phyloP scores from a whole-genome alignment of 1,140 invertebrate genomes.

The Amyelois transitella region DNA sequence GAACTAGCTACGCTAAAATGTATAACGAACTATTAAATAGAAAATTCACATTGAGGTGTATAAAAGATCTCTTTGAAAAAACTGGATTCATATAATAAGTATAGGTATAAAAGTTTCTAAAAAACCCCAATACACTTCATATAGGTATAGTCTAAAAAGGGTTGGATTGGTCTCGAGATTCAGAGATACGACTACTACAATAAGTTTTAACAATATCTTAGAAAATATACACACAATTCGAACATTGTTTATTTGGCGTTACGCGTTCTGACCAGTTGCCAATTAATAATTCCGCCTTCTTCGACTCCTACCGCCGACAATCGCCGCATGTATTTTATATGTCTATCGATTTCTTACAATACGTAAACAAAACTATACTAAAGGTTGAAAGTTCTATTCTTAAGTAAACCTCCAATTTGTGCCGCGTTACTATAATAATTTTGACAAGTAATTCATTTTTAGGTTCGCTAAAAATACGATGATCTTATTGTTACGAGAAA shows the following conservation, averaged over 20 bases:
- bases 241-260: conserved; percentile 34
- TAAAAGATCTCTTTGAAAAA: conserved; percentile 62
- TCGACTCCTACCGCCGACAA: not conserved
- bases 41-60: conserved; percentile 61
- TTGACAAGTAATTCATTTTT: no score
- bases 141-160: conserved; percentile 60
- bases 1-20: conserved; percentile 44
- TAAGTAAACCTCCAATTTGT: no score
- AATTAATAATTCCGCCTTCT: not conserved
- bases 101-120: conserved; percentile 65
- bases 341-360: not conserved
- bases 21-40: conserved; percentile 54
- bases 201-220: conserved; percentile 64
- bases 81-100: conserved; percentile 58
- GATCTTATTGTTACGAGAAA: no score
- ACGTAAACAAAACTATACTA: no score
- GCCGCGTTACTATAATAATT: no score
- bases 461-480: not conserved
- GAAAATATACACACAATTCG: conserved; percentile 59
- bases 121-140: conserved; percentile 58
- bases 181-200: conserved; percentile 59
- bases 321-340: not conserved
- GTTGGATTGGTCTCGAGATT: conserved; percentile 69
- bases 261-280: conserved; percentile 17
- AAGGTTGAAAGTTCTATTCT: no score